A percentile compares a stretch with the other conserved stretches of the same genome.
Conservation (phyloP, 2,888 invertebrate genomes). For the Abrostola triplasia region DNA sequence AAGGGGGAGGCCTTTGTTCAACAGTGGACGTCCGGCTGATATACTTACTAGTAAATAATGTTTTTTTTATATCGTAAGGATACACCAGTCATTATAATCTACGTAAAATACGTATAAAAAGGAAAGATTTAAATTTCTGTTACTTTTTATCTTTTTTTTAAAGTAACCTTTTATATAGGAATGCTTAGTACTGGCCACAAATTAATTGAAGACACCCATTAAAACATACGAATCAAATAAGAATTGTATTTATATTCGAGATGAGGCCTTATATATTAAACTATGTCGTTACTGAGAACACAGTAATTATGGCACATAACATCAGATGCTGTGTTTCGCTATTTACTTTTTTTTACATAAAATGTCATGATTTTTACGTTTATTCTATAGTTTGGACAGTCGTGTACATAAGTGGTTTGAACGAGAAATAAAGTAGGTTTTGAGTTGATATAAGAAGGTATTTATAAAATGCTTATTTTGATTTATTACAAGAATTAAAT, state of each 20-base stretch:
- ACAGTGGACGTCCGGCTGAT: no score
- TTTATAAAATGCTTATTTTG: no score
- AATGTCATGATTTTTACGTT: slow-evolving; percentile 78
- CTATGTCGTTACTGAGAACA: slow-evolving; percentile 71
- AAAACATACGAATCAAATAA: slow-evolving; percentile 43
- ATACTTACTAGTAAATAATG: no score
- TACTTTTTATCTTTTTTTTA: no score
- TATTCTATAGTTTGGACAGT: slow-evolving; percentile 58
- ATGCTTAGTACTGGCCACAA: neutral
- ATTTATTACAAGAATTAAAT: slow-evolving; percentile 16
- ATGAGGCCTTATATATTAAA: slow-evolving; percentile 57
- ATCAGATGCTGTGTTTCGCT: slow-evolving; percentile 78
- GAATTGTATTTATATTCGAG: slow-evolving; percentile 50
- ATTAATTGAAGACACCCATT: slow-evolving; percentile 43
- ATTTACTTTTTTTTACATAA: slow-evolving; percentile 51
- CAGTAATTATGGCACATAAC: slow-evolving; percentile 85
- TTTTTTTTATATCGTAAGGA: no score
- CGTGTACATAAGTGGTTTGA: slow-evolving; percentile 52
- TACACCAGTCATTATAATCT: no score
- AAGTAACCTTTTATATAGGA: neutral
- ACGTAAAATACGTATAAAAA: no score
- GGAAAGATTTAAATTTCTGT: no score
- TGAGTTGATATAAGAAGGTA: no score
- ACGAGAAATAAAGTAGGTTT: no score
- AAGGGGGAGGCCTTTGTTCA: no score